phyloP scores from a whole-genome alignment of 2,888 invertebrate genomes.

The Pollenia labialis region DNA sequence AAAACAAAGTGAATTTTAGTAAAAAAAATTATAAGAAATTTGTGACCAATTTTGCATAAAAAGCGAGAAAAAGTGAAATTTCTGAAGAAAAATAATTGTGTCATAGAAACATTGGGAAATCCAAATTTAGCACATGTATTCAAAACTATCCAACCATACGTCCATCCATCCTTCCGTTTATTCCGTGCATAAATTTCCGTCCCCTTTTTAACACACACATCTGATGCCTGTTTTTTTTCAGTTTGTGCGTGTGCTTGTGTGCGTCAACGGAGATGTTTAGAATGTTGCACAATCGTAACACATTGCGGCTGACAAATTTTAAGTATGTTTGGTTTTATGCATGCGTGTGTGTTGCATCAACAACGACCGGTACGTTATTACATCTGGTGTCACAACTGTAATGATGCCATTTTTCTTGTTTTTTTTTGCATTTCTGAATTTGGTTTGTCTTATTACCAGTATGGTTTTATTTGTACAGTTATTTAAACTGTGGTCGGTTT shows the following conservation, averaged over 20 bases:
- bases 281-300: slow-evolving; percentile 69
- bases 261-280: slow-evolving; percentile 50
- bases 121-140: neutral
- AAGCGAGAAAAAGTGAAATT: no score
- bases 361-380: slow-evolving; percentile 32
- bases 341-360: slow-evolving; percentile 36
- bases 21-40: no score
- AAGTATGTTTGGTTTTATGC: neutral
- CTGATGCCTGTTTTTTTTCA: neutral
- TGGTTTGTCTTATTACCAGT: slow-evolving; percentile 34
- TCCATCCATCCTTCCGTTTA: slow-evolving; percentile 14
- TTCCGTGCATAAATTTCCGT: neutral
- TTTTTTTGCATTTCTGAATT: neutral
- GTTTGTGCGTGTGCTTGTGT: neutral
- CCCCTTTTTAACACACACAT: neutral
- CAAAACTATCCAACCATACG: neutral
- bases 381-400: slow-evolving; percentile 53
- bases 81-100: no score
- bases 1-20: no score
- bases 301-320: slow-evolving; percentile 31
- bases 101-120: no score
- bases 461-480: slow-evolving; percentile 61
- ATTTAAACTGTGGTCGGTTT: slow-evolving; percentile 57
- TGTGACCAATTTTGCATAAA: no score
- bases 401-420: slow-evolving; percentile 49